Evolutionary conservation across 2,113 vertebrate species (phyloP).

Genomic region (Pluvialis apricaria): DNA sequence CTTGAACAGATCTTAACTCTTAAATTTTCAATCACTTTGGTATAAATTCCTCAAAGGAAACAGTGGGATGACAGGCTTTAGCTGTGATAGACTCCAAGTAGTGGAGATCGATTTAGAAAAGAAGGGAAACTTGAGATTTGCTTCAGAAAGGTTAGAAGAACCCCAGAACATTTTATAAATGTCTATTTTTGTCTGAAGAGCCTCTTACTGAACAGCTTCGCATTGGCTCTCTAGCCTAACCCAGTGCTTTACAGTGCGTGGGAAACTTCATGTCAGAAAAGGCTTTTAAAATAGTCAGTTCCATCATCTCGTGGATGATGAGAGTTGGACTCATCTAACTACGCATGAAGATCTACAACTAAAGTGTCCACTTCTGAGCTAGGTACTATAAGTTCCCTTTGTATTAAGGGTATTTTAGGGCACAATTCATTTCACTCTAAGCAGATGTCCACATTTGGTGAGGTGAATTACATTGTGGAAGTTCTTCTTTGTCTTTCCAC

Average conservation of each 20-base stretch:
- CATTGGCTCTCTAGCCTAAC: neutral
- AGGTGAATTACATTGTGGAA: neutral
- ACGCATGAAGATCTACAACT: neutral
- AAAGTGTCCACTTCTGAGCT: neutral
- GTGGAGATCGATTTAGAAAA: neutral
- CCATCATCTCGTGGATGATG: neutral
- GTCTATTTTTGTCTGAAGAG: neutral
- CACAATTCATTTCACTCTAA: neutral
- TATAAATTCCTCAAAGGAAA: constrained; percentile 3
- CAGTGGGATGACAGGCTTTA: neutral
- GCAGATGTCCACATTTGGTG: neutral
- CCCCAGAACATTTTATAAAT: neutral
- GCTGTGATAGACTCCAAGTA: neutral
- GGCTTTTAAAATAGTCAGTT: neutral
- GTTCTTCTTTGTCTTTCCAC: neutral
- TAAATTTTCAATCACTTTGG: neutral
- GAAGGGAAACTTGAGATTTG: neutral
- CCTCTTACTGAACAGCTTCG: neutral
- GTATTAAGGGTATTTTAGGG: neutral
- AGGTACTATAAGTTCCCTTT: neutral
- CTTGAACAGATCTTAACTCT: neutral
- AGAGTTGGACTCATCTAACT: neutral
- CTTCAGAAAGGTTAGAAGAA: neutral
- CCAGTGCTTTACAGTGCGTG: neutral
- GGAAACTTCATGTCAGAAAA: neutral